A percentile compares a stretch with the other conserved stretches of the same genome.
Conservation (phyloP, 35 echinoderm and acorn worm genomes). For the Hemicentrotus pulcherrimus region DNA sequence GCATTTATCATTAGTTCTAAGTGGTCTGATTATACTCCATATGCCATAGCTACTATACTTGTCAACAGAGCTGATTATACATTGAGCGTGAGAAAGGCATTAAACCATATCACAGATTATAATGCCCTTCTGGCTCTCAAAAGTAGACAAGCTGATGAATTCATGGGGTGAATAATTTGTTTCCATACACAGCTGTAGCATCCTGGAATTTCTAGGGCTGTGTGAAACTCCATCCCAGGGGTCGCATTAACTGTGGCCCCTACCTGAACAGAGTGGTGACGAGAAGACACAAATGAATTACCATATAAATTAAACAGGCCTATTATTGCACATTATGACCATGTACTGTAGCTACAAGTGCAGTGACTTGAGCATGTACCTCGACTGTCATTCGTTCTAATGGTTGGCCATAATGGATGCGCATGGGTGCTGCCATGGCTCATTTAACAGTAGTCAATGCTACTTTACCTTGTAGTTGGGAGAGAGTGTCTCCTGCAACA, state of each 20-base stretch:
- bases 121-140: background rate
- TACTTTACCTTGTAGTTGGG: background rate
- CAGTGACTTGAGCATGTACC: background rate
- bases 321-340: constrained; percentile 35
- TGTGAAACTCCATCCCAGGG: background rate
- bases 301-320: constrained; percentile 28
- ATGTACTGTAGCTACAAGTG: background rate
- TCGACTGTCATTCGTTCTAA: background rate
- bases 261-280: background rate
- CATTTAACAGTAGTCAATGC: background rate
- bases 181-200: background rate
- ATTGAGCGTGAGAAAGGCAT: too few relatives aligned
- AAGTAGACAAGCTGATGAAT: background rate
- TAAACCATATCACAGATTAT: too few relatives aligned
- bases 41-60: too few relatives aligned
- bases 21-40: too few relatives aligned
- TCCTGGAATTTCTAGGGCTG: background rate
- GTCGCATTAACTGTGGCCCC: background rate
- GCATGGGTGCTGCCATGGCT: background rate
- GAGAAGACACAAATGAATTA: background rate
- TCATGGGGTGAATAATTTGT: background rate
- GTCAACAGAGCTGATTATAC: too few relatives aligned
- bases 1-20: too few relatives aligned
- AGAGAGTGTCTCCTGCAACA: background rate
- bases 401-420: background rate